Conservation (phyloP, 2,888 invertebrate species). For the Drosophila anceps region DNA sequence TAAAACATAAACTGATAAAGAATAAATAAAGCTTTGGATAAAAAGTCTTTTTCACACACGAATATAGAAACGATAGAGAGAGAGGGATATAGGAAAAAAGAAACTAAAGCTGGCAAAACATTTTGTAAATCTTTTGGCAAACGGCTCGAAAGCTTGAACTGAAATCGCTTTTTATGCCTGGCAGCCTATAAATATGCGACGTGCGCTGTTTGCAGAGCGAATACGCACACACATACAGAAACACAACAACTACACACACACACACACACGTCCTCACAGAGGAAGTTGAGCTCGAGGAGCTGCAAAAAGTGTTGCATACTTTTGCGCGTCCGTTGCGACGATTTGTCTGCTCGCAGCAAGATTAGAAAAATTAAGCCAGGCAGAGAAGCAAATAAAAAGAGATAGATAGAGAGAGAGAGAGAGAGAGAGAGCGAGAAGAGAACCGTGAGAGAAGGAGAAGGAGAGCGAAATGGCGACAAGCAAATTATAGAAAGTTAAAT, state of each 20-base stretch:
- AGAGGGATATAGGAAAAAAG: not conserved
- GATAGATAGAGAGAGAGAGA: not conserved
- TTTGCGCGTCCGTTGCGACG: conserved; percentile 55
- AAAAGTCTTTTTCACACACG: not conserved
- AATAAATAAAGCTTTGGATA: conserved; percentile 10
- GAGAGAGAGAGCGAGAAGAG: not conserved
- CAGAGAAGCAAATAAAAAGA: not conserved
- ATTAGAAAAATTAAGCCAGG: conserved; percentile 74
- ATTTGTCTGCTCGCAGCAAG: conserved; percentile 52
- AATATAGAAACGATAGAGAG: not conserved
- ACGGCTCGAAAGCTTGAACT: conserved; percentile 59
- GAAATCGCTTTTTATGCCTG: conserved; percentile 80
- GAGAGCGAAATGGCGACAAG: conserved; percentile 40
- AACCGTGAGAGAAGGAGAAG: too few species aligned
- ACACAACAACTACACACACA: conserved; percentile 14
- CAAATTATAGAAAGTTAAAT: conserved; percentile 66
- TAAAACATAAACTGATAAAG: conserved; percentile 14
- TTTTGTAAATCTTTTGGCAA: conserved; percentile 80
- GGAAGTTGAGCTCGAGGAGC: conserved; percentile 19
- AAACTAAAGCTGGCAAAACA: conserved; percentile 43
- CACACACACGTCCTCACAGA: conserved; percentile 4
- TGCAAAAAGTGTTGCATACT: conserved; percentile 74
- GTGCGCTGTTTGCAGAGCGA: conserved; percentile 74
- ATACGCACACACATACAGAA: conserved; percentile 20
- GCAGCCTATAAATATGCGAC: conserved; percentile 82